A percentile compares a stretch with the other conserved stretches of the same genome.
phyloP scores from a whole-genome alignment of 2,113 vertebrate genomes.

The Thalassarche chlororhynchos region DNA sequence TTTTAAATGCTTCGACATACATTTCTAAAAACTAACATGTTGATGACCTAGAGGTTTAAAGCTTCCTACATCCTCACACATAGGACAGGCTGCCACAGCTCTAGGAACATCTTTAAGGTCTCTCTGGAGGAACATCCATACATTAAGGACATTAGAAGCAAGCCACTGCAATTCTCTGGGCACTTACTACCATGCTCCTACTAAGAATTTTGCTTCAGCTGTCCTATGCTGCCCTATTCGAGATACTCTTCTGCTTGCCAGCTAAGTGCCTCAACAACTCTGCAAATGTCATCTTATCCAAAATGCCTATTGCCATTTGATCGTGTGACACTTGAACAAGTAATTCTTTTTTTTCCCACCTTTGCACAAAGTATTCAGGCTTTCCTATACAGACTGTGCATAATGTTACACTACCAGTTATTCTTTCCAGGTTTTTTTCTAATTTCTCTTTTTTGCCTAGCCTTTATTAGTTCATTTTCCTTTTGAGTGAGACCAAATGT shows the following conservation, averaged over 20 bases:
- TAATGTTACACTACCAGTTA: background rate
- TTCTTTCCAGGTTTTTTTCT: background rate
- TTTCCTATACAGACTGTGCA: background rate
- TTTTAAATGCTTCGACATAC: background rate
- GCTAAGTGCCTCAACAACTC: background rate
- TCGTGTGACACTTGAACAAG: background rate
- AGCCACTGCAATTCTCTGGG: background rate
- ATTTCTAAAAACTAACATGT: background rate
- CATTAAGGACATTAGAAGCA: background rate
- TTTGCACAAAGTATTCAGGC: background rate
- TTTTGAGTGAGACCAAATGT: background rate
- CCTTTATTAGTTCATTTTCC: background rate
- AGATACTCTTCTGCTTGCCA: background rate
- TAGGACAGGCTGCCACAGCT: background rate
- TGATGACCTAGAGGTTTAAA: background rate
- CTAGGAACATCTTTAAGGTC: background rate
- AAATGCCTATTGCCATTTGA: background rate
- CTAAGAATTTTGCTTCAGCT: background rate
- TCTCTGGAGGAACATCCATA: background rate
- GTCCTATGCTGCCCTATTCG: background rate
- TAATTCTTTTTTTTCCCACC: background rate
- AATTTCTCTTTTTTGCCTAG: background rate
- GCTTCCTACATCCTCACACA: background rate
- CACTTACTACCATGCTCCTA: background rate
- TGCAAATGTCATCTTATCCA: background rate